Conservation (phyloP, 1,140 invertebrate genomes). For the Scylla paramamosain region DNA sequence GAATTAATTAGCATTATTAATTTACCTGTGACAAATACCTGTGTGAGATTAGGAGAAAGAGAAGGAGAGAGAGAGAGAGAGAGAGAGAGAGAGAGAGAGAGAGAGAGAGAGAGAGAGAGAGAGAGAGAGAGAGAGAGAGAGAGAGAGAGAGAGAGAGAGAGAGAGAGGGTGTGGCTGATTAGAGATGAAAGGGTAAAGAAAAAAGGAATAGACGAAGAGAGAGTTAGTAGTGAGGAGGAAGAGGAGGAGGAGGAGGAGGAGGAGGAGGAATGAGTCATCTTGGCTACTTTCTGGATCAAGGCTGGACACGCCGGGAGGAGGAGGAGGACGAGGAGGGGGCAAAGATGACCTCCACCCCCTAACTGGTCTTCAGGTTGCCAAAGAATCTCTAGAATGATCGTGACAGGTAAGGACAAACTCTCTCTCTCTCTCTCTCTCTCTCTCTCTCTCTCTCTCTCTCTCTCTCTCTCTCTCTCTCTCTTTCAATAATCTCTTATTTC, state of each 20-base stretch:
- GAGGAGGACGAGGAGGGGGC: too few relatives aligned
- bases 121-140: too few relatives aligned
- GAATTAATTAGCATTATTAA: too few relatives aligned
- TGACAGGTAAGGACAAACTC: neutral
- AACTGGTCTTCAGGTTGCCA: too few relatives aligned
- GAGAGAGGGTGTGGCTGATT: neutral
- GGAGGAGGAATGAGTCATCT: neutral
- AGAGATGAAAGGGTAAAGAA: neutral
- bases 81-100: neutral
- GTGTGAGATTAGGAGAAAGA: neutral
- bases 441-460: conserved; percentile 20
- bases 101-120: too few relatives aligned
- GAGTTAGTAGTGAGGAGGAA: neutral
- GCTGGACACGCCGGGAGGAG: neutral
- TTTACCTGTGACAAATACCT: too few relatives aligned
- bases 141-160: too few relatives aligned
- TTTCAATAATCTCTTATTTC: neutral
- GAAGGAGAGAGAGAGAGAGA: neutral
- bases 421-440: conserved; percentile 9
- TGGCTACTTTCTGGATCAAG: neutral
- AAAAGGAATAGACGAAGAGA: neutral
- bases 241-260: conserved; percentile 17
- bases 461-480: neutral
- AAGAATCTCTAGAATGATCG: too few relatives aligned
- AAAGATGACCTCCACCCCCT: neutral